Evolutionary conservation across 1,140 invertebrate species (phyloP), one percentile per base, ranked within the genome.

Genomic region (Drosophila lacteicornis): DNA sequence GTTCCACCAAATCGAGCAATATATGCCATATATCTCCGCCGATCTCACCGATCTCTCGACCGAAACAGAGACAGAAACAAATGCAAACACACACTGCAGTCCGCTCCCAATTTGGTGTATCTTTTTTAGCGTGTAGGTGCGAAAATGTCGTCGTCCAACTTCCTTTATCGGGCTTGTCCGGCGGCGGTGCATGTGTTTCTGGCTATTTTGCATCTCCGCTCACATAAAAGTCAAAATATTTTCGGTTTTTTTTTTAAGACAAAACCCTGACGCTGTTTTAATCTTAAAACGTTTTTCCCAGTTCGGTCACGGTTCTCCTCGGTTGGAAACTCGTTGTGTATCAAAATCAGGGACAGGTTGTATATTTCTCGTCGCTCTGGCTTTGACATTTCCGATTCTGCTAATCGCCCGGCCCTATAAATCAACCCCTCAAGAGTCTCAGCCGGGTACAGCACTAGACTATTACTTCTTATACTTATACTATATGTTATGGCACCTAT

Each of bases 121-220:
- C 47, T 79, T 79, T 80, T 80, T 80, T 80, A 79, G 78, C 78
- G 47, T 80, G 62, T 80, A 80, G 78, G 78, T 80, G 78, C 67
- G 78, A 80, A 80, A 80, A 80, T 53, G 68, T 62, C 53, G 68
- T 61, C 43, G 58, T 58, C 45, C 76, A 25, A 80, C 78, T 80
- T 80, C 78, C 78, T 80, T 80, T 80, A 80, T 80, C 78, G 56
- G 45, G 27, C 40, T 19, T 38, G 38, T 60, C 30, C 51, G 45
- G 45, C 45, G 17, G 6, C 17, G 12, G 11, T 73, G 45, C 58
- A 50, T 60, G 43, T 9, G 27, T 27, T 38, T 19, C 36, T 59
- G 53, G 58, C 55, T 56, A 59, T 79, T 79, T 80, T 79, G 76
- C 78, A 80, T 71, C 53, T 56, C n/a, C 13, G 50, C 60, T 53